phyloP scores from a whole-genome alignment of 2,888 invertebrate species.

The Nipponacmea schrenckii region DNA sequence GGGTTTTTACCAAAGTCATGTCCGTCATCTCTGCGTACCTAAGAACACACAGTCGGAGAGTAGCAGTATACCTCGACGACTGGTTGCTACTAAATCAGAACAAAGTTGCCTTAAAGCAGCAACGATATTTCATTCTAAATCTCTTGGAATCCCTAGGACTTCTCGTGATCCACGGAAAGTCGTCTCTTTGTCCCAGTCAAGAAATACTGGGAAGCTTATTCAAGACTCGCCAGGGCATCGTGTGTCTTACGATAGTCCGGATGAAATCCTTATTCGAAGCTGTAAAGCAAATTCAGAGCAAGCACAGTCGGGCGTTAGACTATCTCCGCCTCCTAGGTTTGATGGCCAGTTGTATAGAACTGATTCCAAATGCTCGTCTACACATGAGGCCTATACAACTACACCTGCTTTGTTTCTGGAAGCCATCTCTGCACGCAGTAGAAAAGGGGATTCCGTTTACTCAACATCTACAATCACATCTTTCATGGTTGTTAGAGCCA shows the following conservation, averaged over 20 bases:
- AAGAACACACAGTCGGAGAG: slow-evolving; percentile 20
- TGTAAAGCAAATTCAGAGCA: not conserved
- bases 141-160: slow-evolving; percentile 27
- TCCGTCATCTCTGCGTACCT: slow-evolving; percentile 28
- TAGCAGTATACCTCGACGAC: slow-evolving; percentile 30
- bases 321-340: slow-evolving; percentile 6
- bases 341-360: slow-evolving; percentile 5
- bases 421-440: not conserved
- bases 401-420: slow-evolving; percentile 7
- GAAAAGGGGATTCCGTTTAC: not conserved
- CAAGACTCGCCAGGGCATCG: slow-evolving; percentile 20
- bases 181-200: slow-evolving; percentile 24
- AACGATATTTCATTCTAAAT: slow-evolving; percentile 19
- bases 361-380: slow-evolving; percentile 21
- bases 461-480: not conserved
- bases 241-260: slow-evolving; percentile 24
- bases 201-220: slow-evolving; percentile 19
- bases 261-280: not conserved
- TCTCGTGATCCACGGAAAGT: slow-evolving; percentile 30
- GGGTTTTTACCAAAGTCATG: slow-evolving; percentile 31
- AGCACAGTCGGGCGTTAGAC: not conserved
- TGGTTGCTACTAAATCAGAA: slow-evolving; percentile 27
- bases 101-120: slow-evolving; percentile 14
- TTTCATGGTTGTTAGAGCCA: not conserved
- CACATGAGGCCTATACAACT: slow-evolving; percentile 11